Evolutionary conservation across 2,888 invertebrate species (phyloP).

Genomic region (Caenorhabditis sp.): DNA sequence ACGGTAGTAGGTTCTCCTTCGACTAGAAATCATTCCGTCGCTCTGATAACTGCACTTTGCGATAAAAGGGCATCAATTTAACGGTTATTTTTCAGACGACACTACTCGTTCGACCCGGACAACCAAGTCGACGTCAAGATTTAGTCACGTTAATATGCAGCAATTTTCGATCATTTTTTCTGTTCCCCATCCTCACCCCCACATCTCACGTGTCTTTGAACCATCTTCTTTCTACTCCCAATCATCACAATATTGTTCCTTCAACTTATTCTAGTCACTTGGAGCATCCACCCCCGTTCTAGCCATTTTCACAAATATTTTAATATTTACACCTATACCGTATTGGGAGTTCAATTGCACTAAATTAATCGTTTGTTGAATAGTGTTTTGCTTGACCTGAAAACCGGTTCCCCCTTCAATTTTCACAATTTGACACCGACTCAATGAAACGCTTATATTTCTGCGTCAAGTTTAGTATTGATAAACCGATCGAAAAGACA

Average conservation of each 20-base stretch:
- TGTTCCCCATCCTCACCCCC: not conserved
- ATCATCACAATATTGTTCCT: not conserved
- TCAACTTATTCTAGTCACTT: not conserved
- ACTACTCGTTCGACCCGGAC: constrained; percentile 57
- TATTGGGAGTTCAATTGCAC: no score
- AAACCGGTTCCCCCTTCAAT: not conserved
- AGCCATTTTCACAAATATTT: not conserved
- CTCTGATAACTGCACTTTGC: not conserved
- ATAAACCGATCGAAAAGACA: constrained; percentile 2
- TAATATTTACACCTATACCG: no score
- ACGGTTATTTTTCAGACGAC: constrained; percentile 32
- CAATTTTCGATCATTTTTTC: not conserved
- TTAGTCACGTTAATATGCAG: constrained; percentile 40
- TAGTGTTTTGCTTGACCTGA: not conserved
- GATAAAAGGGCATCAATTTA: constrained; percentile 1
- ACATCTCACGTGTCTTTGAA: not conserved
- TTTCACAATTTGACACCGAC: no score
- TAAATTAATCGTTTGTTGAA: no score
- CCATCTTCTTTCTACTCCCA: not conserved
- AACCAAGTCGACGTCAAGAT: constrained; percentile 28
- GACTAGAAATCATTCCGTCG: no score
- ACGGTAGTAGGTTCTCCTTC: no score
- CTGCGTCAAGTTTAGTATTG: not conserved
- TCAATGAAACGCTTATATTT: no score
- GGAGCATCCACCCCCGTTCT: not conserved